Conservation (phyloP, 2,113 vertebrate species). For the Sporophila hypoxantha region DNA sequence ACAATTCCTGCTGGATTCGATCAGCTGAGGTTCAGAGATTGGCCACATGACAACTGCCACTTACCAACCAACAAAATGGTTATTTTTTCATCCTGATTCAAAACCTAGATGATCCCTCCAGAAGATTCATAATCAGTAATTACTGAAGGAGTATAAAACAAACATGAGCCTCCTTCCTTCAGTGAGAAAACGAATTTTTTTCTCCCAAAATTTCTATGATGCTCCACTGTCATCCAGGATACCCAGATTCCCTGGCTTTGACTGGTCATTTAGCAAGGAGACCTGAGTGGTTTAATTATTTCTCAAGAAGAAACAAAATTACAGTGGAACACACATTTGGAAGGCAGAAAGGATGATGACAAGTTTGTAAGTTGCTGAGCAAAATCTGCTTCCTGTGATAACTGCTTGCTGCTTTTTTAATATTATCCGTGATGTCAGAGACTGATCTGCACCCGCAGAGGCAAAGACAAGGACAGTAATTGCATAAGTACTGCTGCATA, state of each 20-base stretch:
- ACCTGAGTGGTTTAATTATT: background rate
- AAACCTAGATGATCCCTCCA: background rate
- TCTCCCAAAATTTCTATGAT: background rate
- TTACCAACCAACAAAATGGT: background rate
- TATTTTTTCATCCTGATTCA: background rate
- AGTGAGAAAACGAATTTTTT: background rate
- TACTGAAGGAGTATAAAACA: background rate
- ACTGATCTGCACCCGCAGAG: background rate
- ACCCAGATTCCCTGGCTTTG: background rate
- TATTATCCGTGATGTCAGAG: background rate
- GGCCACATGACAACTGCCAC: background rate
- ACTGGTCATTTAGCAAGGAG: slow-evolving; percentile 2
- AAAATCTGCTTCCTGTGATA: slow-evolving; percentile 20
- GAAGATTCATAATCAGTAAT: background rate
- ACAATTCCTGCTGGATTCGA: slow-evolving; percentile 3
- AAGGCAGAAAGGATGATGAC: slow-evolving; percentile 11
- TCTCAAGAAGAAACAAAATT: background rate
- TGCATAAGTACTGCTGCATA: background rate
- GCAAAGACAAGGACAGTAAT: background rate
- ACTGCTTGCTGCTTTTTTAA: background rate
- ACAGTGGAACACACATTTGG: background rate
- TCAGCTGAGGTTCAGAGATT: slow-evolving; percentile 3
- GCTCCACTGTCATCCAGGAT: background rate
- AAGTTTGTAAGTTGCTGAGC: background rate
- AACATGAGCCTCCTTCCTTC: background rate